phyloP scores from a whole-genome alignment of 2,113 vertebrate genomes.

The Neotoma lepida region DNA sequence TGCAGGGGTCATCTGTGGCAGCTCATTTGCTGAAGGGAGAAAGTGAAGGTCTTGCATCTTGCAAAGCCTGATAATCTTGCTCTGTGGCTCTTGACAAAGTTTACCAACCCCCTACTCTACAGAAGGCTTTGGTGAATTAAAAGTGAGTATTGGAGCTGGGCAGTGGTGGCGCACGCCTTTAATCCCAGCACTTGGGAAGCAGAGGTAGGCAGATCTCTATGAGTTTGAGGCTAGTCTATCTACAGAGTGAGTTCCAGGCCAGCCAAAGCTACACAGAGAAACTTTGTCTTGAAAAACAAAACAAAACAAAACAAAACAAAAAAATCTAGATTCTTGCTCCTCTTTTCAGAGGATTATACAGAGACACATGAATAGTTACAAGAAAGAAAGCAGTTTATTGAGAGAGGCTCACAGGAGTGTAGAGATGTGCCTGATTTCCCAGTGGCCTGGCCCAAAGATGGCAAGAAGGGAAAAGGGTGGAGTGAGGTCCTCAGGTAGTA shows the following conservation, averaged over 20 bases:
- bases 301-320: no score
- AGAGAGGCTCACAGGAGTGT: neutral
- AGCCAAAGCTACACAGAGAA: neutral
- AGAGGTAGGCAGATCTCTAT: neutral
- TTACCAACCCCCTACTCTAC: neutral
- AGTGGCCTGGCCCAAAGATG: neutral
- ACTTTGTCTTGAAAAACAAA: neutral
- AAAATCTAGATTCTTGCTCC: neutral
- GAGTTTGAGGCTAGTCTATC: neutral
- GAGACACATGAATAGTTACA: neutral
- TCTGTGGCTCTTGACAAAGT: neutral
- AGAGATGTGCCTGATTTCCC: neutral
- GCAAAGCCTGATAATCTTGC: neutral
- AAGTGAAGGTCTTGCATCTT: neutral
- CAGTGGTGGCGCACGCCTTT: neutral
- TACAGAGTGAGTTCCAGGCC: neutral
- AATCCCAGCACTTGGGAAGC: neutral
- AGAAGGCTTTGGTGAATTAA: neutral
- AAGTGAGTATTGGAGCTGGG: neutral
- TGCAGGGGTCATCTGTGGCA: rapidly evolving
- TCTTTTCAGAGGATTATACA: neutral
- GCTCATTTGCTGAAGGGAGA: neutral
- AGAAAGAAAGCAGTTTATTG: neutral
- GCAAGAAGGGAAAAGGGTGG: neutral
- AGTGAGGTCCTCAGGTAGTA: neutral